A percentile compares a stretch with the other conserved stretches of the same genome.
phyloP scores from a whole-genome alignment of 2,113 vertebrate species.

The Corythaixoides concolor region DNA sequence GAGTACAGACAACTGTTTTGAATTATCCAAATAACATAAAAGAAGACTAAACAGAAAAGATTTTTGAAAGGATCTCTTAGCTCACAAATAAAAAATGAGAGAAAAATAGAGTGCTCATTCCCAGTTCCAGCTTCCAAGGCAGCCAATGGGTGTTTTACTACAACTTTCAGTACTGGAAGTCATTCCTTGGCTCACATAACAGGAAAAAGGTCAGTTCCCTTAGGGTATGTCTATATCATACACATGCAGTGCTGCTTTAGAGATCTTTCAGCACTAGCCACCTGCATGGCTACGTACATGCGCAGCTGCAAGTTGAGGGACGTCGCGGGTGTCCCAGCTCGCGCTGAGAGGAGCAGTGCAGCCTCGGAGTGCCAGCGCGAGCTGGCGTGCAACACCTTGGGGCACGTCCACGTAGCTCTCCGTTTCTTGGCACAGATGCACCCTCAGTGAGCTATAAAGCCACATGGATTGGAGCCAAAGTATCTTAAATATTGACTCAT shows the following conservation, averaged over 20 bases:
- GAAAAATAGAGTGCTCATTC: constrained; percentile 13
- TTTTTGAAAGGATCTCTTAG: constrained; percentile 37
- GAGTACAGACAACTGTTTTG: constrained; percentile 15
- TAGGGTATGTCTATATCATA: background rate
- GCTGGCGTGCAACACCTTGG: background rate
- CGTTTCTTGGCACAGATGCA: background rate
- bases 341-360: no score
- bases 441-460: constrained; percentile 27
- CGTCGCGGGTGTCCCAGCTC: rapidly evolving
- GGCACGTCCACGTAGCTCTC: background rate
- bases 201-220: background rate
- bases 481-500: constrained; percentile 66
- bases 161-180: constrained; percentile 15
- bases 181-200: background rate
- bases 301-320: rapidly evolving
- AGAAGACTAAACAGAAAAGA: constrained; percentile 40
- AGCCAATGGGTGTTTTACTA: constrained; percentile 50
- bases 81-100: constrained; percentile 31
- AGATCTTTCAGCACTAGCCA: background rate
- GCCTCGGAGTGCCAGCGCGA: background rate
- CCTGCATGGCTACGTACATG: rapidly evolving
- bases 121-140: constrained; percentile 9
- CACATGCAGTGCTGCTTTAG: background rate
- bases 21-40: constrained; percentile 30
- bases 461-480: background rate